These are phyloP conservation scores for Brachypteracias leptosomus DNA, from an alignment of 2,113 vertebrate genomes.

Conservation along the genomic window DNA sequence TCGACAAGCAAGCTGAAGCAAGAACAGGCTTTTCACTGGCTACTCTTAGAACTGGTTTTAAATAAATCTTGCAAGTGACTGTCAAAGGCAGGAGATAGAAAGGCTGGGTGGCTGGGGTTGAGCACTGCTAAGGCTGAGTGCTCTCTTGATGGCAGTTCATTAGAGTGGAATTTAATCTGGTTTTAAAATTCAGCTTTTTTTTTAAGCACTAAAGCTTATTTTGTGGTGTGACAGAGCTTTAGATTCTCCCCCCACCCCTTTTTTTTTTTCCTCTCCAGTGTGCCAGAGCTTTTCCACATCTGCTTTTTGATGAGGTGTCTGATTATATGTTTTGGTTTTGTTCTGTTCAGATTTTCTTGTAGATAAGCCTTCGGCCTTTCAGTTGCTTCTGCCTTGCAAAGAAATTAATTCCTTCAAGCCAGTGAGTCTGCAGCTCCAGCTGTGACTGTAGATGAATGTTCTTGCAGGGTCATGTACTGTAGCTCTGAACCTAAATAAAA, in stretches of 20 bases:
- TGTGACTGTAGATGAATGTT: constrained; percentile 41
- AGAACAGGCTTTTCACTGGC: neutral
- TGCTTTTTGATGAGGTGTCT: neutral
- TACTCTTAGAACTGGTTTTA: neutral
- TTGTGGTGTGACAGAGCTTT: neutral
- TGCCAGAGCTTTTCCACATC: neutral
- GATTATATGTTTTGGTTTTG: neutral
- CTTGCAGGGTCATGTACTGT: constrained; percentile 22
- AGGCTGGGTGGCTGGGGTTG: neutral
- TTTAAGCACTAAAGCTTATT: neutral
- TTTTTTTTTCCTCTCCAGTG: neutral
- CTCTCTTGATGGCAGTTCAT: neutral
- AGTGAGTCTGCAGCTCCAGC: constrained; percentile 4
- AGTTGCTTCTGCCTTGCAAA: neutral
- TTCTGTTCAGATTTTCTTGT: neutral
- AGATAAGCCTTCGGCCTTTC: constrained; percentile 24
- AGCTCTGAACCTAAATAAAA: constrained; percentile 38
- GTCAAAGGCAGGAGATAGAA: neutral
- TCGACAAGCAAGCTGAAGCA: neutral
- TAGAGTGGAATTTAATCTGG: neutral
- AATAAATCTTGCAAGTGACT: neutral
- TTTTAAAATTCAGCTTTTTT: neutral
- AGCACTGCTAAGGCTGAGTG: neutral
- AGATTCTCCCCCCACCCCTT: neutral
- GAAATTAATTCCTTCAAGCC: constrained; percentile 36